Base-by-base conservation (phyloP, 2,797 vertebrate species). In the Danio aesculapii region DNA sequence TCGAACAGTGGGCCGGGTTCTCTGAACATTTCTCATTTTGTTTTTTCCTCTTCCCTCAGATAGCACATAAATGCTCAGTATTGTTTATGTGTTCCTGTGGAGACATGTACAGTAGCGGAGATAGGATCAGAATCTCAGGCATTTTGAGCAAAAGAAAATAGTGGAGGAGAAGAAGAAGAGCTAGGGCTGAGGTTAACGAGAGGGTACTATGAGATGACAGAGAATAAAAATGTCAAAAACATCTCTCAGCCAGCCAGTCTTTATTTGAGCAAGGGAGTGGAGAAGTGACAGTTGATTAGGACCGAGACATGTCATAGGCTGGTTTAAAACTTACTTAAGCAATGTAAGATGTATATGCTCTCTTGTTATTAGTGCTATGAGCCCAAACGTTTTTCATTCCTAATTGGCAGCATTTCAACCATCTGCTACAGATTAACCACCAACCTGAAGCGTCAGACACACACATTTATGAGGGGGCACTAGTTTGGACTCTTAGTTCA, bases 91-190 rank as follows among this genome's bases (percentile, higher is more conserved):
- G 85, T 91, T 92, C 94, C 87, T 93, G 93, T 91, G 83, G 85
- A 88, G 91, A 92, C 94, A 91, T 89, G 92, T 87, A 89, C 84
- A 84, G 89, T 75, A 77, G 73, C 77, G 43, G 59, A 74, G 92
- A 94, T 92, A 92, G 86, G 85, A 93, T 94, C 93, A 89, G 86
- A 91, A 92, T 92, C 89, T 87, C 72, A 85, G 87, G 88, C 87
- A 86, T 89, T 88, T 85, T 11, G 81, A 75, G 71, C 4, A 11
- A 79, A 78, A 77, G 66, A 75, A 74, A 71, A 74, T 53, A 77
- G 50, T 39, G 64, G 57, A 59, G 83, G 69, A 66, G 50, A 63
- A 62, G 30, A 30, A 30, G 71, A 71, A 30, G 71, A 79, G 62
- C 19, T 63, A 52, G 73, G 66, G 62, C 44, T 81, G 73, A 70